A percentile compares a stretch with the other conserved stretches of the same genome.
These are phyloP conservation scores for Campylomormyrus numenius DNA, from an alignment of 2,113 vertebrate species.

Conservation along the genomic window DNA sequence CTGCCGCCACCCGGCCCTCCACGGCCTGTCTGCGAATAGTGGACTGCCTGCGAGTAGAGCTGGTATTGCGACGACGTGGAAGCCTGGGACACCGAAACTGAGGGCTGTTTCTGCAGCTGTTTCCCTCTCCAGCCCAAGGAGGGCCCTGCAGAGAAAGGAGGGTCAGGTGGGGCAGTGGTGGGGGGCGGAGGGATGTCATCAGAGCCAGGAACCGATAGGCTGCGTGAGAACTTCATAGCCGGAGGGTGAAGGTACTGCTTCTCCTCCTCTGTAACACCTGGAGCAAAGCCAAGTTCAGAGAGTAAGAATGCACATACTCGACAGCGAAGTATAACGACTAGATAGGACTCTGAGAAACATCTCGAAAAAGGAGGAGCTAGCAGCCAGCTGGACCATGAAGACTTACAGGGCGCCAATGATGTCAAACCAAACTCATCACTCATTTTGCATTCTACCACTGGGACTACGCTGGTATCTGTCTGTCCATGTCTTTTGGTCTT, in stretches of 20 bases:
- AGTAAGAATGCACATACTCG: slow-evolving; percentile 4
- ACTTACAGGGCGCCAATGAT: not conserved
- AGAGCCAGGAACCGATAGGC: slow-evolving; percentile 79
- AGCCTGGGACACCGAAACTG: slow-evolving; percentile 51
- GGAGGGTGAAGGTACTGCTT: slow-evolving; percentile 77
- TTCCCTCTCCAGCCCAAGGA: slow-evolving; percentile 51
- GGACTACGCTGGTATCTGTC: slow-evolving; percentile 13
- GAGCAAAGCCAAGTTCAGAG: slow-evolving; percentile 21
- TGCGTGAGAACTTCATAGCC: slow-evolving; percentile 80
- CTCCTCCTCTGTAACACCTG: slow-evolving; percentile 80
- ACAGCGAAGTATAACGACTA: not conserved
- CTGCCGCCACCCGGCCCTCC: slow-evolving; percentile 46
- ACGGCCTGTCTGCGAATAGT: slow-evolving; percentile 45
- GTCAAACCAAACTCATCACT: not conserved
- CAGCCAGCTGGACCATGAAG: not conserved
- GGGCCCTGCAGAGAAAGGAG: slow-evolving; percentile 73
- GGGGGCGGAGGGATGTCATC: slow-evolving; percentile 86
- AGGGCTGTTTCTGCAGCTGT: slow-evolving; percentile 39
- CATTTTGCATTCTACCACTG: not conserved
- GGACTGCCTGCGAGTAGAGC: slow-evolving; percentile 48
- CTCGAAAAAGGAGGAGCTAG: not conserved
- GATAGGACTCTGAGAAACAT: not conserved
- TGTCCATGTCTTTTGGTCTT: slow-evolving; percentile 18
- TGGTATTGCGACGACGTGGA: slow-evolving; percentile 48
- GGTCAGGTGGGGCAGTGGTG: slow-evolving; percentile 78